These are phyloP conservation scores for Nesidiocoris tenuis DNA, from an alignment of 2,888 invertebrate genomes.

Conservation along the genomic window DNA sequence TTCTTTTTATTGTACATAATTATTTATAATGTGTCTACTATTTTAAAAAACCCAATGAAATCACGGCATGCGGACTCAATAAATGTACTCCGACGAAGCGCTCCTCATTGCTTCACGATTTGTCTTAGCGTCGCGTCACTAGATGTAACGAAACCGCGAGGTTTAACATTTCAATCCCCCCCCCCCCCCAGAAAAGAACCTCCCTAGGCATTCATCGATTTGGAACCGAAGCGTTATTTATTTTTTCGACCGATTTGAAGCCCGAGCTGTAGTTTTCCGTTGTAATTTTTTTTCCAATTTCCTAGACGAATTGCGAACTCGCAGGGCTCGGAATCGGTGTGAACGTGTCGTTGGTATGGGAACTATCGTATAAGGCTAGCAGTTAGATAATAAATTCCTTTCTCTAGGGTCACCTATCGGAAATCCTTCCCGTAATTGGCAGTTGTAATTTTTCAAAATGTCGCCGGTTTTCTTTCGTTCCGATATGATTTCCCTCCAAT, in stretches of 20 bases:
- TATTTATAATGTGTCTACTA: background rate
- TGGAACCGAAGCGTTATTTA: background rate
- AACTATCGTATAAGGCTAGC: slow-evolving; percentile 25
- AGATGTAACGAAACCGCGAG: background rate
- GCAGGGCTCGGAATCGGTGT: background rate
- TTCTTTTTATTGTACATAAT: background rate
- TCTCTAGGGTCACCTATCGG: slow-evolving; percentile 28
- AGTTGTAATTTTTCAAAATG: slow-evolving; percentile 2
- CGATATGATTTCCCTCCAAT: too few relatives aligned
- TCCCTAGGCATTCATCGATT: background rate
- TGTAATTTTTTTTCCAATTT: background rate
- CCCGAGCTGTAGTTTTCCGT: background rate
- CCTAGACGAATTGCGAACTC: background rate
- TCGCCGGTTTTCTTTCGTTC: background rate
- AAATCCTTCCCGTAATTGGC: slow-evolving; percentile 13
- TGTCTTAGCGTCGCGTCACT: background rate
- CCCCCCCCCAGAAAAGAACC: too few relatives aligned
- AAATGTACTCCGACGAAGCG: background rate
- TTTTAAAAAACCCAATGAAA: background rate
- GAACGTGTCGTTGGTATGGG: slow-evolving; percentile 25
- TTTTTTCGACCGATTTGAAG: background rate
- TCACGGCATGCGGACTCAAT: background rate
- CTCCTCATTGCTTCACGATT: too few relatives aligned
- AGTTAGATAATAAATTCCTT: slow-evolving; percentile 20
- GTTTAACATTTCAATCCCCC: too few relatives aligned